A percentile compares a stretch with the other conserved stretches of the same genome.
Conservation (phyloP, 2,888 invertebrate species). For the Nemurella pictetii region DNA sequence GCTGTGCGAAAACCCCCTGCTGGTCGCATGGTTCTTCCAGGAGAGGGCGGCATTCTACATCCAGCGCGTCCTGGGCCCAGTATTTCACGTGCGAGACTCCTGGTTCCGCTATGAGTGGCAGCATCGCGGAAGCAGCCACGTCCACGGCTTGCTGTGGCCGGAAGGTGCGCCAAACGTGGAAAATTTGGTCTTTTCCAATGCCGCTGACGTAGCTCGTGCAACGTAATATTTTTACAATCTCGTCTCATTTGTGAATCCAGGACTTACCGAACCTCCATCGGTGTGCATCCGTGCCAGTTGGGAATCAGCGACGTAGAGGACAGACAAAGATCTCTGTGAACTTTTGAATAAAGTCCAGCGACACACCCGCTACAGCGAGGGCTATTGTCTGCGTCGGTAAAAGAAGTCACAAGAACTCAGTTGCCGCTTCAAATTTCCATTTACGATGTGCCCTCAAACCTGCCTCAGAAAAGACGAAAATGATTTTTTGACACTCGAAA, state of each 20-base stretch:
- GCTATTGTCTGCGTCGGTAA: conserved; percentile 32
- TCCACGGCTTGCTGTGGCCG: conserved; percentile 41
- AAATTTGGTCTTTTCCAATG: conserved; percentile 4
- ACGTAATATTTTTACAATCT: conserved; percentile 31
- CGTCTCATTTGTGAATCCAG: conserved; percentile 37
- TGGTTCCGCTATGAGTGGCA: too few relatives aligned
- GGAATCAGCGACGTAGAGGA: conserved; percentile 2
- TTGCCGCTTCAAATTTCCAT: conserved; percentile 39
- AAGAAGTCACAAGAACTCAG: conserved; percentile 1
- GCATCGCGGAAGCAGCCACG: conserved; percentile 41
- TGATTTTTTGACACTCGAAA: conserved; percentile 4
- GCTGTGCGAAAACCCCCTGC: conserved; percentile 34
- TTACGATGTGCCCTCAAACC: not conserved
- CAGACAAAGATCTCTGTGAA: conserved; percentile 2
- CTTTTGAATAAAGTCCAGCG: conserved; percentile 32
- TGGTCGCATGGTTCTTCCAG: conserved; percentile 35
- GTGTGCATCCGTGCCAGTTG: conserved; percentile 35
- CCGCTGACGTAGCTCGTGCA: not conserved
- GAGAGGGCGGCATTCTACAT: conserved; percentile 15
- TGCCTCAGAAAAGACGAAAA: not conserved
- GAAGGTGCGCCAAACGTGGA: conserved; percentile 36
- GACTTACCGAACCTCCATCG: conserved; percentile 26
- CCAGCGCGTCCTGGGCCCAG: conserved; percentile 23
- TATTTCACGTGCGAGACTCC: conserved; percentile 32
- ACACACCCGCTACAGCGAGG: conserved; percentile 30